These are phyloP conservation scores for Colinus virginianus DNA, from an alignment of 2,113 vertebrate species.

Conservation along the genomic window DNA sequence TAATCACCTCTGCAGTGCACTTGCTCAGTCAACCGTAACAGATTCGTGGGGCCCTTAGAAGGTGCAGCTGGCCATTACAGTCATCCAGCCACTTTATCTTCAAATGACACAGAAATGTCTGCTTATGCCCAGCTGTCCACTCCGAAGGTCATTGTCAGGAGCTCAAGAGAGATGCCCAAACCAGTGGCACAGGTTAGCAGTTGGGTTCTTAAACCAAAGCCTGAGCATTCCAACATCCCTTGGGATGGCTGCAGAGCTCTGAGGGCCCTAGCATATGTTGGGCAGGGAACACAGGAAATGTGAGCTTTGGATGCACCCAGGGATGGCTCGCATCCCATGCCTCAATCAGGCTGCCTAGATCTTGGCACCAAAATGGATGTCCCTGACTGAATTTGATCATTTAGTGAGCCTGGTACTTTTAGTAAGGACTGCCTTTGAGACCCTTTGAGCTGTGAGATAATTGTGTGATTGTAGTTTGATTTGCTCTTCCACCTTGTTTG, in stretches of 20 bases:
- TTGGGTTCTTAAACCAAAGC: not conserved
- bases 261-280: not conserved
- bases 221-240: not conserved
- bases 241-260: not conserved
- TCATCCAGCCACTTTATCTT: constrained; percentile 17
- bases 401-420: not conserved
- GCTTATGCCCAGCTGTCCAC: not conserved
- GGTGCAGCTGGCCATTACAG: constrained; percentile 20
- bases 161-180: fast-evolving
- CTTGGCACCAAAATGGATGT: not conserved
- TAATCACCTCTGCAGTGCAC: constrained; percentile 30
- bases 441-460: constrained; percentile 48
- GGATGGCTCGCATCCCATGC: not conserved
- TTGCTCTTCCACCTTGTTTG: constrained; percentile 26
- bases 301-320: not conserved
- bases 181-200: not conserved
- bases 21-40: constrained; percentile 34
- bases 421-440: not conserved
- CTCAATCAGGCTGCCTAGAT: not conserved
- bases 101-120: not conserved
- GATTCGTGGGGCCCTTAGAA: not conserved
- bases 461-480: not conserved
- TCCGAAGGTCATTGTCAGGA: not conserved
- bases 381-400: constrained; percentile 10
- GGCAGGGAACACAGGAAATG: not conserved